Evolutionary conservation across 2,888 invertebrate species (phyloP).

Genomic region (Eupeodes latifasciatus): DNA sequence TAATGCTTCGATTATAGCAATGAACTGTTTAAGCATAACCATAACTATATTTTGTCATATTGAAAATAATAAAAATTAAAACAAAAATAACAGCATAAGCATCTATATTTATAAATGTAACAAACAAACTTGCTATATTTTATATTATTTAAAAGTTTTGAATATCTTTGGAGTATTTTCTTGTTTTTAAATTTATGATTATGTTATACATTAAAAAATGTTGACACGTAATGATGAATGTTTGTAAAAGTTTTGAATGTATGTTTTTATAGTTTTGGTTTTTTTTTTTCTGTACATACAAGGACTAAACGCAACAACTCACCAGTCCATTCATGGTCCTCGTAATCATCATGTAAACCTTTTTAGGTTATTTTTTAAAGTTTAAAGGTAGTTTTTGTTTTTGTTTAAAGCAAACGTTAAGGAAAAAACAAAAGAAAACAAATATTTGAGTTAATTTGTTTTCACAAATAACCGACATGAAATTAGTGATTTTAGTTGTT

Average conservation of each 20-base stretch:
- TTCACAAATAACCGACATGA: conserved; percentile 29
- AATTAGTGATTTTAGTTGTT: neutral
- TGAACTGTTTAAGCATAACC: neutral
- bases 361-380: conserved; percentile 68
- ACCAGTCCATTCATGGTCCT: conserved; percentile 84
- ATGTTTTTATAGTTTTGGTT: conserved; percentile 37
- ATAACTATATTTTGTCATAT: neutral
- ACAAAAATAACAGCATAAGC: conserved; percentile 12
- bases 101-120: neutral
- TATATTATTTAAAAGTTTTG: neutral
- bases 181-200: conserved; percentile 16
- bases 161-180: neutral
- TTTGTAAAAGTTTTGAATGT: conserved; percentile 40
- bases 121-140: conserved; percentile 31
- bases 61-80: neutral
- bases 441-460: conserved; percentile 57
- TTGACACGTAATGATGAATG: conserved; percentile 44
- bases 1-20: neutral
- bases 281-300: conserved; percentile 25
- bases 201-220: conserved; percentile 38
- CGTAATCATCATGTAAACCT: conserved; percentile 83
- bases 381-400: neutral
- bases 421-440: conserved; percentile 64
- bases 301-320: conserved; percentile 78
- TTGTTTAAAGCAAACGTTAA: conserved; percentile 45